A percentile compares a stretch with the other conserved stretches of the same genome.
phyloP scores from a whole-genome alignment of 2,888 invertebrate species.

The Chrysodeixis includens region DNA sequence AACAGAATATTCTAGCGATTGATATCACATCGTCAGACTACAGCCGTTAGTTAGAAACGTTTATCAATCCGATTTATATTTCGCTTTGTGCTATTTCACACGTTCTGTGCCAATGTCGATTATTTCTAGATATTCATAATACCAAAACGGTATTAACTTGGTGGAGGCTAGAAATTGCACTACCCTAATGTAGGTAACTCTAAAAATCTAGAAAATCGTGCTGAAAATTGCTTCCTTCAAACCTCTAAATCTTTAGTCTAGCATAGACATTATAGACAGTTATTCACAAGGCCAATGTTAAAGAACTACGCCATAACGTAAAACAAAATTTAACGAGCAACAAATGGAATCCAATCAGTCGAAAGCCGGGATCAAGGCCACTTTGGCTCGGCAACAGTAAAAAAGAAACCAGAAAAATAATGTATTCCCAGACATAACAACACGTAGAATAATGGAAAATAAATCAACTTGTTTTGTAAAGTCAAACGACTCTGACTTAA shows the following conservation, averaged over 20 bases:
- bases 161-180: background rate
- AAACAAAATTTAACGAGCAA: background rate
- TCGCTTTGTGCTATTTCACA: constrained; percentile 26
- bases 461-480: background rate
- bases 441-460: background rate
- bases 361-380: background rate
- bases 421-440: background rate
- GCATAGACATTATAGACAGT: background rate
- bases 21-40: constrained; percentile 7
- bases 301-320: background rate
- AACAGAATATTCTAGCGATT: constrained; percentile 1
- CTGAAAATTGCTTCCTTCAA: constrained; percentile 11
- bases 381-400: background rate
- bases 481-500: background rate
- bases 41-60: constrained; percentile 1
- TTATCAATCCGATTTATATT: constrained; percentile 28
- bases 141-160: constrained; percentile 12
- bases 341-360: background rate
- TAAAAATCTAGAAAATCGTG: constrained; percentile 1
- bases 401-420: background rate
- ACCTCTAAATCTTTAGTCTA: constrained; percentile 18
- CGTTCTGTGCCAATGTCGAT: constrained; percentile 30
- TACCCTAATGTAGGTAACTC: background rate
- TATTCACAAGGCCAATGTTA: background rate
- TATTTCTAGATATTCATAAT: constrained; percentile 23